A percentile compares a stretch with the other conserved stretches of the same genome.
phyloP scores from a whole-genome alignment of 2,797 vertebrate species.

The Dryobates pubescens region DNA sequence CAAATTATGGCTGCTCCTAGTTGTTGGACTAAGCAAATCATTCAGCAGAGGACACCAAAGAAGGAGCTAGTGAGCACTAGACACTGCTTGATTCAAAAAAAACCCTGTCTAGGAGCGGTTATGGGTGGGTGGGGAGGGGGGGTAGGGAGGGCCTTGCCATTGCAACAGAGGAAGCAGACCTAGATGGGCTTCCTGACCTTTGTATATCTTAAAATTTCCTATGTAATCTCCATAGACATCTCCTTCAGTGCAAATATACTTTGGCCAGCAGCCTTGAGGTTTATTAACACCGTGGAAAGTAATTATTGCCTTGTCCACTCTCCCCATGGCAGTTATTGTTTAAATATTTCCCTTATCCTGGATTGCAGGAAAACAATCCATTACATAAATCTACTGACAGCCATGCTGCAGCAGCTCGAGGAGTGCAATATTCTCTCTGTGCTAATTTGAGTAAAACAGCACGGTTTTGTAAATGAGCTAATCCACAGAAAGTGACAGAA shows the following conservation, averaged over 20 bases:
- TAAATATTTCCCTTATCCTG: constrained; percentile 71
- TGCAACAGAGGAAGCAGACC: constrained; percentile 59
- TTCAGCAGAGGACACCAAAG: background rate
- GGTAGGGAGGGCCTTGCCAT: background rate
- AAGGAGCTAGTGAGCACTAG: background rate
- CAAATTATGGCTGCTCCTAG: background rate
- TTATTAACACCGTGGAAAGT: constrained; percentile 68
- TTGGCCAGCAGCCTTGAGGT: constrained; percentile 75
- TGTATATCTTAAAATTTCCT: constrained; percentile 73
- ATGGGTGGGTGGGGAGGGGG: background rate
- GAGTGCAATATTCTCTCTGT: constrained; percentile 56
- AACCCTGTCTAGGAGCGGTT: background rate
- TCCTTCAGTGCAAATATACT: constrained; percentile 69
- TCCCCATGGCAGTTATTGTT: constrained; percentile 67
- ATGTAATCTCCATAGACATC: constrained; percentile 69
- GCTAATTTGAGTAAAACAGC: constrained; percentile 44
- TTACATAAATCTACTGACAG: constrained; percentile 51
- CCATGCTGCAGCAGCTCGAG: constrained; percentile 19
- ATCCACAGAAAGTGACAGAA: constrained; percentile 71
- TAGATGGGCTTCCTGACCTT: constrained; percentile 66
- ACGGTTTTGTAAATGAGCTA: constrained; percentile 71
- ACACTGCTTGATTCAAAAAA: background rate
- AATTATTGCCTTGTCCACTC: constrained; percentile 65
- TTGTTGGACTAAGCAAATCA: background rate
- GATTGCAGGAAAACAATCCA: constrained; percentile 70